phyloP scores from a whole-genome alignment of 2,113 vertebrate species.

The Alexandromys fortis region DNA sequence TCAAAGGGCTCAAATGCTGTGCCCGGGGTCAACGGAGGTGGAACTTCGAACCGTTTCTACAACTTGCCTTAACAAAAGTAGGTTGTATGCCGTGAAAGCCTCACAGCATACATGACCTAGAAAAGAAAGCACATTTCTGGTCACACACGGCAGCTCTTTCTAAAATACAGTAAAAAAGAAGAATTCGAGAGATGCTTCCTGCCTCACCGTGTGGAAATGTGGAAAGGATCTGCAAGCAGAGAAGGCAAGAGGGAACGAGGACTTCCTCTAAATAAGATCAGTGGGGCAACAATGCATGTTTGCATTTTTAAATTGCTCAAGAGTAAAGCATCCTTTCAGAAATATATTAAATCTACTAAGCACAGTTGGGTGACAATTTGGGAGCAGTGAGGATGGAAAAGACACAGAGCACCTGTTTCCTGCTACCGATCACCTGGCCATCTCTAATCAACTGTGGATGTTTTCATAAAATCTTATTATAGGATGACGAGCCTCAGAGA shows the following conservation, averaged over 20 bases:
- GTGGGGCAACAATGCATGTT: neutral
- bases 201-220: neutral
- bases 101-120: neutral
- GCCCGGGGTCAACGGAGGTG: neutral
- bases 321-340: constrained; percentile 28
- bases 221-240: constrained; percentile 3
- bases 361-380: neutral
- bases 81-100: neutral
- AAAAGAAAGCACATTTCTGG: constrained; percentile 14
- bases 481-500: neutral
- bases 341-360: neutral
- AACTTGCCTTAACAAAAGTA: neutral
- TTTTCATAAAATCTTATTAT: neutral
- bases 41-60: constrained; percentile 11
- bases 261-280: constrained; percentile 17
- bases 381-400: neutral
- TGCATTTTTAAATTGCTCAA: constrained; percentile 15
- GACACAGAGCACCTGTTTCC: neutral
- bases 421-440: neutral
- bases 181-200: neutral
- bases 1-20: neutral
- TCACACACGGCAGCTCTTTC: neutral
- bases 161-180: neutral
- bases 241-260: neutral
- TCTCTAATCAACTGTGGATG: neutral